These are phyloP conservation scores for Jacana jacana DNA, from an alignment of 2,113 vertebrate genomes.

Conservation along the genomic window DNA sequence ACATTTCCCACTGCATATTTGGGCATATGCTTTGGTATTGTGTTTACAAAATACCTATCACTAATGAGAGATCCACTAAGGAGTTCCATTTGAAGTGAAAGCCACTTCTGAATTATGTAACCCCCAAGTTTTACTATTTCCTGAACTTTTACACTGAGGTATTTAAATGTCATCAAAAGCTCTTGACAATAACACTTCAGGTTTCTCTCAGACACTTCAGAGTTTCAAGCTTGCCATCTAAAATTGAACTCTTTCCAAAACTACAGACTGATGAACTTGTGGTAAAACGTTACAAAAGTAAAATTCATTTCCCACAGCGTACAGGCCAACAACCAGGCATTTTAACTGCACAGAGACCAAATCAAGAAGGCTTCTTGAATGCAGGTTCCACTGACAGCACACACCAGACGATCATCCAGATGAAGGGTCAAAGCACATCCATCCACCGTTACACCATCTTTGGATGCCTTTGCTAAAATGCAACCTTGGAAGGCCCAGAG, in stretches of 20 bases:
- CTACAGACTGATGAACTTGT: not conserved
- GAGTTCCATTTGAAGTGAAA: not conserved
- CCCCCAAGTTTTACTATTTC: not conserved
- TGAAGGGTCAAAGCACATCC: not conserved
- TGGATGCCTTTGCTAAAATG: not conserved
- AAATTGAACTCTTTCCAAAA: not conserved
- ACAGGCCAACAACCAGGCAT: not conserved
- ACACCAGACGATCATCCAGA: not conserved
- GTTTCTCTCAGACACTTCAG: not conserved
- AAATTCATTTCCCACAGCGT: not conserved
- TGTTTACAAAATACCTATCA: not conserved
- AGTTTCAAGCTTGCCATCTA: not conserved
- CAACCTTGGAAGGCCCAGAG: not conserved
- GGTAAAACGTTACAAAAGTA: not conserved
- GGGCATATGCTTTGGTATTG: not conserved
- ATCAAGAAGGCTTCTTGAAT: not conserved
- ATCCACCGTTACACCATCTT: not conserved
- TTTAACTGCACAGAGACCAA: not conserved
- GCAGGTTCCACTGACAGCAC: not conserved
- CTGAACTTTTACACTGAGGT: not conserved
- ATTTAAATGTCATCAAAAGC: not conserved
- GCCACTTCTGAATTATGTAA: not conserved
- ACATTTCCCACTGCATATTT: not conserved
- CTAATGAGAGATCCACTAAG: not conserved
- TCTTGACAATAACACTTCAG: not conserved